phyloP scores from a whole-genome alignment of 2,113 vertebrate species.

The Holacanthus passer region DNA sequence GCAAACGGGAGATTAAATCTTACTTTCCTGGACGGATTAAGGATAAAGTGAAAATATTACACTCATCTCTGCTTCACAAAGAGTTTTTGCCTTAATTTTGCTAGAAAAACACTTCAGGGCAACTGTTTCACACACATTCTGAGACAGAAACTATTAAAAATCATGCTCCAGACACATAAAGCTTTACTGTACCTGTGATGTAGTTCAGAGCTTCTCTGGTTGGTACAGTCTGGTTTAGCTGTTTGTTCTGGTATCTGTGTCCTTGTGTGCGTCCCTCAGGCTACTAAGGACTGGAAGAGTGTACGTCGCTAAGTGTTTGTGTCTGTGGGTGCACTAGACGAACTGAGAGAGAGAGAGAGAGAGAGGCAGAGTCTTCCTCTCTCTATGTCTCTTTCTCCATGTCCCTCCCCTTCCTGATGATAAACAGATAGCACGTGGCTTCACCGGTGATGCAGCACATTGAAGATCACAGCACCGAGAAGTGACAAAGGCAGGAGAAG shows the following conservation, averaged over 20 bases:
- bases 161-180: slow-evolving; percentile 7
- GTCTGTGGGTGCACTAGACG: slow-evolving; percentile 45
- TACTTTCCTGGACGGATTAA: not conserved
- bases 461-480: slow-evolving; percentile 36
- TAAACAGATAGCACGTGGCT: slow-evolving; percentile 87
- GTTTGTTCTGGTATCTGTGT: slow-evolving; percentile 26
- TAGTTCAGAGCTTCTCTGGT: slow-evolving; percentile 25
- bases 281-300: slow-evolving; percentile 51
- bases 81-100: not conserved
- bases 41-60: slow-evolving; percentile 8
- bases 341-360: slow-evolving; percentile 45
- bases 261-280: slow-evolving; percentile 34
- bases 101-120: not conserved
- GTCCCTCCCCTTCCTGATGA: slow-evolving; percentile 76
- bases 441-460: slow-evolving; percentile 79
- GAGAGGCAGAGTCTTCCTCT: slow-evolving; percentile 30
- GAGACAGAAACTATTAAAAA: not conserved
- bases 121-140: not conserved
- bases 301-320: slow-evolving; percentile 28
- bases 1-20: not conserved
- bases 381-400: slow-evolving; percentile 28
- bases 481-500: not conserved
- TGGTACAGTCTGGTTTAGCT: not conserved
- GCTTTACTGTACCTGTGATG: slow-evolving; percentile 69
- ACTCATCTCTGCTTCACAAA: not conserved